Base-by-base conservation (phyloP, 1,140 invertebrate species). In the Diachasmimorpha longicaudata region DNA sequence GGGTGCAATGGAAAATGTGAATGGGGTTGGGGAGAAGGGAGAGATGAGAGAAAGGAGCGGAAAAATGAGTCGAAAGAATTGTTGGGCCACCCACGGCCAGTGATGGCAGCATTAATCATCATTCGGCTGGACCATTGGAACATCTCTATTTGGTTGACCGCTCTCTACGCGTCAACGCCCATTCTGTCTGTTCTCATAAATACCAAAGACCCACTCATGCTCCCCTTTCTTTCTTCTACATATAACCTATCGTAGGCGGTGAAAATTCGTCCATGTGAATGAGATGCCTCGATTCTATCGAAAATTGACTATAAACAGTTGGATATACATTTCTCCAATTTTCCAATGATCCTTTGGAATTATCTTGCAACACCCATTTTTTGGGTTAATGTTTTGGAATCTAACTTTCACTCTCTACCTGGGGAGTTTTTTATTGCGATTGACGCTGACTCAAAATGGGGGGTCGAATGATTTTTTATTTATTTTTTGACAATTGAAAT, bases 101-200 rank as follows among this genome's bases (percentile, higher is more conserved):
- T 71, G 48, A 8, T 21, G 14, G 1, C 11, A 46, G 44, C 69
- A 71, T 71, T 71, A 71, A 71, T 71, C 69, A 71, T 48, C n/a
- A 46, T 44, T 19, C 42, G 0, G 67, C 10, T 4, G 31, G 67
- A 69, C 23, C 14, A 52, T 71, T 48, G 13, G 69, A n/a, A 71
- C 44, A 44, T 71, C 69, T 71, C 69, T 63, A 71, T 46, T 71
- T 71, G 4, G 39, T 71, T 71, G 69, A 71, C 69, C 69, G 69
- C 23, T 63, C 6, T 23, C 58, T 31, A n/a, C 58, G 58, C 58
- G 69, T 71, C 23, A 71, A 71, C 69, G 69, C 69, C 69, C 69
- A 71, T 71, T 23, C 58, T 31, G 69, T 71, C 69, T 39, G 69
- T 25, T 71, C 39, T 71, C 39, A 52, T 71, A 71, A 48, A 71